Conservation (phyloP, 2,888 invertebrate genomes). For the Endotricha flammealis region DNA sequence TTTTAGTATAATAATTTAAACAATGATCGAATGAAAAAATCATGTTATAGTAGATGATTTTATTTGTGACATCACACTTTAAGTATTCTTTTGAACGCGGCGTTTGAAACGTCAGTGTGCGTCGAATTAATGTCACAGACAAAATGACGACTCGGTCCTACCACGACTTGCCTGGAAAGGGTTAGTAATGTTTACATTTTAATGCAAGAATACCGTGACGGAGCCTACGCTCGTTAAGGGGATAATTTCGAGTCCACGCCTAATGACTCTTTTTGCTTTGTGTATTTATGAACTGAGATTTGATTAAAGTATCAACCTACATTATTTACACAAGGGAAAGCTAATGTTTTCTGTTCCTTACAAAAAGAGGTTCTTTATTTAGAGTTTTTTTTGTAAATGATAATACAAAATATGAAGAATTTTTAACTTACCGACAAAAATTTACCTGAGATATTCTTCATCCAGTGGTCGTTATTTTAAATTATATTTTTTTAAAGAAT, state of each 20-base stretch:
- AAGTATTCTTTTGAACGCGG: conserved; percentile 14
- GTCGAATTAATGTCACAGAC: conserved; percentile 46
- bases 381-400: too few species aligned
- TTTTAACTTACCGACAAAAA: too few species aligned
- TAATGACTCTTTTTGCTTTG: conserved; percentile 56
- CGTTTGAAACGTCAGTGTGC: conserved; percentile 41
- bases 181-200: conserved; percentile 68
- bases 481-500: too few species aligned
- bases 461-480: too few species aligned
- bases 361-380: too few species aligned
- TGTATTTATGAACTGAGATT: conserved; percentile 53
- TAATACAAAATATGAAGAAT: too few species aligned
- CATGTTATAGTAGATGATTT: too few species aligned
- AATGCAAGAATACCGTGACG: conserved; percentile 62
- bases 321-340: conserved; percentile 9
- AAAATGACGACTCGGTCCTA: conserved; percentile 60
- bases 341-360: conserved; percentile 1
- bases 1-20: too few species aligned
- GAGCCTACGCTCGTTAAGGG: conserved; percentile 56
- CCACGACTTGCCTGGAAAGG: conserved; percentile 57
- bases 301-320: conserved; percentile 32
- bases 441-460: too few species aligned
- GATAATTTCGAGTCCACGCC: conserved; percentile 53
- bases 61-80: too few species aligned
- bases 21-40: too few species aligned